phyloP scores from a whole-genome alignment of 23 tunicate species.

The Phallusia fumigata region DNA sequence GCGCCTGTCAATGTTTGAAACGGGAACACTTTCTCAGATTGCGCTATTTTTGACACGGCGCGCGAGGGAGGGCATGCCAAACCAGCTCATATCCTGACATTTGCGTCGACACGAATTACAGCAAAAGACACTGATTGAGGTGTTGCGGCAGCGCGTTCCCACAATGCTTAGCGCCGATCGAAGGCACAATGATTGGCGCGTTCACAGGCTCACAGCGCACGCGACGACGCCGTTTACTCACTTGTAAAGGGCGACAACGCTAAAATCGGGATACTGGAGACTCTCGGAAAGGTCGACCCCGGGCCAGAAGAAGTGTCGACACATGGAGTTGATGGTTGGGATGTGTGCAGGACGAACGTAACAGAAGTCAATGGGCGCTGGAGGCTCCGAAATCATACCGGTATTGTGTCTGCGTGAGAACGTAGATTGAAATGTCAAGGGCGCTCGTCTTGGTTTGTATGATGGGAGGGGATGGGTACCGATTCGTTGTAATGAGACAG shows the following conservation, averaged over 20 bases:
- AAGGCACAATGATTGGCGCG: not conserved
- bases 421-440: constrained; percentile 5
- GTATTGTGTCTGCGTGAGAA: not conserved
- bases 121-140: not conserved
- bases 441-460: no score
- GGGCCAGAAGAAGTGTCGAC: constrained; percentile 87
- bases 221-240: constrained; percentile 19
- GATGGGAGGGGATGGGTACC: no score
- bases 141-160: not conserved
- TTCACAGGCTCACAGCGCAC: not conserved
- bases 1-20: not conserved
- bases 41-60: constrained; percentile 6
- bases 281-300: constrained; percentile 74
- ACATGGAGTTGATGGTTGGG: constrained; percentile 75
- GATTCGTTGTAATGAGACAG: no score
- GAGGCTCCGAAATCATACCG: not conserved
- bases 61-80: not conserved
- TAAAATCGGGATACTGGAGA: constrained; percentile 88
- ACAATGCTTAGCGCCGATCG: not conserved
- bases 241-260: constrained; percentile 87
- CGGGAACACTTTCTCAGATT: constrained; percentile 6
- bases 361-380: constrained; percentile 80
- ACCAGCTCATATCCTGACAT: constrained; percentile 1
- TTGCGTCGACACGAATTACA: not conserved
- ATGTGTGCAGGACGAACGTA: constrained; percentile 74